Evolutionary conservation across 2,888 invertebrate genomes (phyloP), one percentile per base, ranked within the genome.

Genomic region (Zele albiditarsus): DNA sequence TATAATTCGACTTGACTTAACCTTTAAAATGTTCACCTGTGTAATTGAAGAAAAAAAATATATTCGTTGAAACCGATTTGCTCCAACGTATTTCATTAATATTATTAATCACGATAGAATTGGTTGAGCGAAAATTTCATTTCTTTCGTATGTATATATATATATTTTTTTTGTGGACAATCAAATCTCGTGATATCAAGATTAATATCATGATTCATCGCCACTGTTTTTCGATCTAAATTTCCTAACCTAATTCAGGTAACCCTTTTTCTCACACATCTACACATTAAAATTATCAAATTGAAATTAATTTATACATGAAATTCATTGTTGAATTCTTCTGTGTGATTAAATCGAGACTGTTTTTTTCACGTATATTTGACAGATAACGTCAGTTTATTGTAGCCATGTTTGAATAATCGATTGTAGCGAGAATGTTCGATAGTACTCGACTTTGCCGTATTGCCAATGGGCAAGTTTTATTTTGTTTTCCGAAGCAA

Each of bases 391-490:
- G 60, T 60, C 27, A 28, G 14, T 28, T 27, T 27, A 28, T 25
- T 27, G 25, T 28, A 60, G 27, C 28, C 60, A 60, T 60, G 27
- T 60, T 28, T 60, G 60, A 60, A 60, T 60, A 60, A 60, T 60
- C 60, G 60, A 60, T 60, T 60, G 60, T 16, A 60, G 27, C n/a
- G 60, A 10, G n/a, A 53, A 2, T 12, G 12, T 14, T 60, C 28
- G 27, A 60, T 58, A 58, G 1, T 25, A 25, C 25, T 53, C 38
- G 38, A 38, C 38, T 38, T 8, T 38, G 12, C 38, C 10, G 10
- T 38, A 38, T 8, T 12, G 38, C 38, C 38, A 38, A 38, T 38
- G 38, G 38, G 12, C n/a, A n/a, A 38, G n/a, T 20, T 53, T 53
- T 53, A 2, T 53, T 20, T 14, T 10, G 53, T 6, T 23, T 53